Base-by-base conservation (phyloP, 2,888 invertebrate genomes). In the Plagodis dolabraria region DNA sequence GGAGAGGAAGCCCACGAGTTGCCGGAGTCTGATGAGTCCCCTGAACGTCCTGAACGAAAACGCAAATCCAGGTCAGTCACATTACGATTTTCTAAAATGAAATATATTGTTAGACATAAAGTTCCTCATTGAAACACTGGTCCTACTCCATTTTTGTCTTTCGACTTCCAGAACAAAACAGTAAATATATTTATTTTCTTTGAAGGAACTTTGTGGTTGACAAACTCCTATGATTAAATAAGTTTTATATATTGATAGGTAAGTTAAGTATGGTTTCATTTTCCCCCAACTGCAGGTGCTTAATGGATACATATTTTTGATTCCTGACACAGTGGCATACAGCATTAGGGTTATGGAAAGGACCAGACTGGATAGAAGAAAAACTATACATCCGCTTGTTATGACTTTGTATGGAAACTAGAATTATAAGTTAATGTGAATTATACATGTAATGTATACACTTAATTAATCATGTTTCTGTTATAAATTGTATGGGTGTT, bases 1-100 rank as follows among this genome's bases (percentile, higher is more conserved):
- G 96, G 97, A 0, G 96, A 96, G 73, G 96, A 95, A 69, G 89
- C 85, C 1, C 76, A 73, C 4, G 85, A 86, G 43, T 50, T 73
- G 5, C 69, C 42, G 1, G 83, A 82, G 1, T 71, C 76, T 0
- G 88, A 86, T 0, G 83, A 83, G 11, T 73, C 85, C 0, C 59
- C 73, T 0, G 88, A 88, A 0, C 82, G 83, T 57, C 59, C 73
- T 0, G 88, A 88, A 0, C 82, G 83, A 57, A 92, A 89, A 60
- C 77, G 86, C n/a, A 92, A 88, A 64, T 92, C 92, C 71, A 92
- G 93, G 93, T 93, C 33, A 53, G 60, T 56, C 4, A 0, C n/a
- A 36, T 33, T 57, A 9, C 35, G 11, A 33, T 48, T 55, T 50
- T 56, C 35, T 12, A 12, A 12, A 59, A 59, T 59, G 49, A 59